phyloP scores from a whole-genome alignment of 2,888 invertebrate species.

The Orthosia gracilis region DNA sequence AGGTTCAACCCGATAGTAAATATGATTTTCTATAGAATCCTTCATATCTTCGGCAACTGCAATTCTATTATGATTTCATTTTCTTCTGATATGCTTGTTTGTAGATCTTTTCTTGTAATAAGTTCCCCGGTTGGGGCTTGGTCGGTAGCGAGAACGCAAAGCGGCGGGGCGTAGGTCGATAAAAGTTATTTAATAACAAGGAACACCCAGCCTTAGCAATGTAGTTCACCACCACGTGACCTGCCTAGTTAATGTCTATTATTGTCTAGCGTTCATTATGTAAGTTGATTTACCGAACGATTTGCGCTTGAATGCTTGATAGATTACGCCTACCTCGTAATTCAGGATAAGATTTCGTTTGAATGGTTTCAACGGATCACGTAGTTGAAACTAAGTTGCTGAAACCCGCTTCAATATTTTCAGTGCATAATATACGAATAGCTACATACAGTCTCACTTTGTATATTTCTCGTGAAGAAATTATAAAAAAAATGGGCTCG shows the following conservation, averaged over 20 bases:
- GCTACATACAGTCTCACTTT: neutral
- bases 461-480: slow-evolving; percentile 9
- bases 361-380: neutral
- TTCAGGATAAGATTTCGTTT: slow-evolving; percentile 14
- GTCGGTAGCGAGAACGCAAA: slow-evolving; percentile 67
- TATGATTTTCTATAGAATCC: slow-evolving; percentile 2
- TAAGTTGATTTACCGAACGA: slow-evolving; percentile 46
- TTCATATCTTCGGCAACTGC: slow-evolving; percentile 24
- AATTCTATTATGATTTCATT: slow-evolving; percentile 62
- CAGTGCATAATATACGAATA: slow-evolving; percentile 7
- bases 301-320: slow-evolving; percentile 25
- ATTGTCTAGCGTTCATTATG: slow-evolving; percentile 45
- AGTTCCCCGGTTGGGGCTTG: slow-evolving; percentile 69
- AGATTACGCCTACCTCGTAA: slow-evolving; percentile 12
- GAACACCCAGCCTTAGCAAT: slow-evolving; percentile 78
- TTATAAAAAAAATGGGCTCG: slow-evolving; percentile 11
- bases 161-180: slow-evolving; percentile 80
- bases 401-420: neutral
- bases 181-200: slow-evolving; percentile 90
- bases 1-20: neutral
- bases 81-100: slow-evolving; percentile 59
- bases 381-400: slow-evolving; percentile 5
- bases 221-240: slow-evolving; percentile 73
- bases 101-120: slow-evolving; percentile 71
- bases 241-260: slow-evolving; percentile 68